A percentile compares a stretch with the other conserved stretches of the same genome.
phyloP scores from a whole-genome alignment of 1,140 invertebrate species.

The Stegodyphus mimosarum region DNA sequence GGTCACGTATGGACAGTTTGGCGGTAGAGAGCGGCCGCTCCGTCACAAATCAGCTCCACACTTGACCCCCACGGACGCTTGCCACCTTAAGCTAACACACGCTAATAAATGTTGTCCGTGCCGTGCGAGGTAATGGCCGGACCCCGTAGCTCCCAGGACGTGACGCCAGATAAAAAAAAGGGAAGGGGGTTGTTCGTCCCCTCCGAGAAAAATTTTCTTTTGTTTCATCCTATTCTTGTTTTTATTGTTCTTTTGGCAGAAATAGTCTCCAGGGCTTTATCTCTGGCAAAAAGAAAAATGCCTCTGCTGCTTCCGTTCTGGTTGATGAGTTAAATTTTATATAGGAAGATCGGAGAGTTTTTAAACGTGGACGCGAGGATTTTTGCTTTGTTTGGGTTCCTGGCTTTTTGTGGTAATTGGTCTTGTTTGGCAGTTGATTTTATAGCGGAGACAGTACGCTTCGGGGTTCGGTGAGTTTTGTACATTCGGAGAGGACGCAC shows the following conservation, averaged over 20 bases:
- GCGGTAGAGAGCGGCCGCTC: background rate
- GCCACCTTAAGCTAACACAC: conserved; percentile 59
- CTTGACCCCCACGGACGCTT: conserved; percentile 47
- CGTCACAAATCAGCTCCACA: conserved; percentile 55
- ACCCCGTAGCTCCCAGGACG: conserved; percentile 13
- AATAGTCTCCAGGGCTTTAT: background rate
- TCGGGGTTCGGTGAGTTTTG: too few relatives aligned
- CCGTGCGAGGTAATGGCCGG: conserved; percentile 43
- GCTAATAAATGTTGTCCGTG: conserved; percentile 58
- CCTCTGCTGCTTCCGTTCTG: background rate
- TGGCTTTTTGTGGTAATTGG: conserved; percentile 53
- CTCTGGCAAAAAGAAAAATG: background rate
- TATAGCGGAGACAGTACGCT: conserved; percentile 1
- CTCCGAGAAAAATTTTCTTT: background rate
- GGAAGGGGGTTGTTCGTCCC: background rate
- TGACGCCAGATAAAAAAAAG: conserved; percentile 23
- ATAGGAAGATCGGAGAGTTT: conserved; percentile 30
- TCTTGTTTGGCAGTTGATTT: conserved; percentile 49
- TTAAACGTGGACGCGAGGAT: conserved; percentile 13
- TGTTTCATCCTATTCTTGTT: background rate
- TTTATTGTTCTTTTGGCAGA: background rate
- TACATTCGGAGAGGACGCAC: too few relatives aligned
- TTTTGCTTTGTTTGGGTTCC: background rate
- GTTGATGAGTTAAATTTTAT: conserved; percentile 57
- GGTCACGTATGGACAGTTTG: conserved; percentile 57